Percentiles rank a stretch among this genome's conserved stretches.
phyloP scores from a whole-genome alignment of 2,797 vertebrate species.

The Melanotaenia trifasciata region DNA sequence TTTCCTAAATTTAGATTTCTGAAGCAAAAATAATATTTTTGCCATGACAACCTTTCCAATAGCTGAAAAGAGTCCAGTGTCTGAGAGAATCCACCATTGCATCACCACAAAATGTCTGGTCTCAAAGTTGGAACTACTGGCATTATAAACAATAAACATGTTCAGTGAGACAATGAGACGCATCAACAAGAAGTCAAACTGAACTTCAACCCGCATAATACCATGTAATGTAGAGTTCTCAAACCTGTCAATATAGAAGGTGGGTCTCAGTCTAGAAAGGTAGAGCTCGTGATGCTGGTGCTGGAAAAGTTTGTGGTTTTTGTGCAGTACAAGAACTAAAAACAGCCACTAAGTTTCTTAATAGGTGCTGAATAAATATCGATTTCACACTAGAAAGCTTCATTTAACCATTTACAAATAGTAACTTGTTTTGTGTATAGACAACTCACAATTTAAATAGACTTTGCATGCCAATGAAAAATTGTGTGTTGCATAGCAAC shows the following conservation, averaged over 20 bases:
- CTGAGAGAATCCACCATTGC: not conserved
- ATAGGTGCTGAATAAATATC: constrained; percentile 3
- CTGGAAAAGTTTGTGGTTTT: not conserved
- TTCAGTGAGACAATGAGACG: too few relatives aligned
- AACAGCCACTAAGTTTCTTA: constrained; percentile 11
- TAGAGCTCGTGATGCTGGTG: not conserved
- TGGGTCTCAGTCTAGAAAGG: not conserved
- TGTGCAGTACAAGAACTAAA: not conserved
- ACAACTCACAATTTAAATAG: constrained; percentile 1
- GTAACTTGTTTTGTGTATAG: not conserved
- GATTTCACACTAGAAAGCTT: constrained; percentile 10
- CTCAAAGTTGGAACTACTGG: not conserved
- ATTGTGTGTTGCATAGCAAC: constrained; percentile 50
- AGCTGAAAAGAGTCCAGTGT: not conserved
- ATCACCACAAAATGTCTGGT: not conserved
- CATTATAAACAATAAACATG: not conserved
- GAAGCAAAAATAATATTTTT: not conserved
- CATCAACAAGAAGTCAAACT: not conserved
- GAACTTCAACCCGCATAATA: not conserved
- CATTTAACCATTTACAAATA: not conserved
- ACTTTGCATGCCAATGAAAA: constrained; percentile 19
- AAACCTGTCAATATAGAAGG: not conserved
- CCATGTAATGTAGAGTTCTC: not conserved
- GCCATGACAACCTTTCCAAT: too few relatives aligned
- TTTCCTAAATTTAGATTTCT: too few relatives aligned